Evolutionary conservation across 2,113 vertebrate genomes (phyloP).

Genomic region (Stomatorhinus ivindoensis): DNA sequence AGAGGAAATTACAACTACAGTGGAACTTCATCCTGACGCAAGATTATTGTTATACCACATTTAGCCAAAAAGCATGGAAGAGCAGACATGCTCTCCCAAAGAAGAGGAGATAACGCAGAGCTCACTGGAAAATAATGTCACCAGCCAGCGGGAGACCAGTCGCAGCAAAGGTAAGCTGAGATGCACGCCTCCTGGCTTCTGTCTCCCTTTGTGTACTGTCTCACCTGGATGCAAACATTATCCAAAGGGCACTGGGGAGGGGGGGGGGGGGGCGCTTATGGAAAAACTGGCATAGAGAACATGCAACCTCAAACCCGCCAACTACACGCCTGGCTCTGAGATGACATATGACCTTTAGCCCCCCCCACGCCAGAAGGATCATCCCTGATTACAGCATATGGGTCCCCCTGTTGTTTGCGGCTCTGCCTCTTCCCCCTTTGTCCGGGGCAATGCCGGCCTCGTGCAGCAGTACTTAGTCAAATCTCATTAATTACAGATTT

Average conservation of each 20-base stretch:
- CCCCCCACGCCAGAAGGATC: background rate
- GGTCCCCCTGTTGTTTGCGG: background rate
- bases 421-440: background rate
- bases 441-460: constrained; percentile 25
- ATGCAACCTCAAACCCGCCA: background rate
- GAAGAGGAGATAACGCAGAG: constrained; percentile 21
- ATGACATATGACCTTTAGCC: background rate
- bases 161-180: background rate
- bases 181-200: background rate
- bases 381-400: background rate
- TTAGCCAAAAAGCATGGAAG: background rate
- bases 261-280: background rate
- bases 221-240: background rate
- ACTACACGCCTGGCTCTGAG: background rate
- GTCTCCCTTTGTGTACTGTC: background rate
- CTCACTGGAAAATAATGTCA: background rate
- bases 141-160: background rate
- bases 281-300: background rate
- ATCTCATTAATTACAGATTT: background rate
- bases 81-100: constrained; percentile 3
- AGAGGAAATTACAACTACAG: background rate
- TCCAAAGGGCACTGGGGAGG: background rate
- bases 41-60: background rate
- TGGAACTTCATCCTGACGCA: background rate
- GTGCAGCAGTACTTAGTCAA: background rate